A percentile compares a stretch with the other conserved stretches of the same genome.
Evolutionary conservation across 2,888 invertebrate species (phyloP).

Genomic region (Rotaria socialis): DNA sequence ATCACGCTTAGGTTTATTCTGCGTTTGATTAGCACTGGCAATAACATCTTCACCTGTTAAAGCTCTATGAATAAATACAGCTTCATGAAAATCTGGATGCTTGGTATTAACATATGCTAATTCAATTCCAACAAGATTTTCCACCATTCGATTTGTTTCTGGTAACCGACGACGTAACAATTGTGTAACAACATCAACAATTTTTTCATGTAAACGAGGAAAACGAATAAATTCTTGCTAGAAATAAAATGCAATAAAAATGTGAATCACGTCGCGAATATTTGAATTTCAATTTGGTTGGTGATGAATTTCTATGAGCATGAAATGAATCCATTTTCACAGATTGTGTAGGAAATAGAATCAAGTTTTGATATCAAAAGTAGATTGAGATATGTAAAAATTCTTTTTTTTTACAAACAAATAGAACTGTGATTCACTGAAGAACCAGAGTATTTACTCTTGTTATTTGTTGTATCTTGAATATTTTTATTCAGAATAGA

Average conservation of each 20-base stretch:
- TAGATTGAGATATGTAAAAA: too few species aligned
- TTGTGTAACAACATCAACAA: slow-evolving; percentile 95
- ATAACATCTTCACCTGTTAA: slow-evolving; percentile 60
- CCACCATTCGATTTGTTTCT: slow-evolving; percentile 90
- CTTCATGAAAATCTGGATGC: slow-evolving; percentile 97
- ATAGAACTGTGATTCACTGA: too few species aligned
- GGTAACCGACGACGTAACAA: slow-evolving; percentile 84
- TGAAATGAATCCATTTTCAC: too few species aligned
- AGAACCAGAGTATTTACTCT: too few species aligned
- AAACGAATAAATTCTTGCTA: slow-evolving; percentile 96
- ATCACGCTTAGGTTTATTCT: neutral
- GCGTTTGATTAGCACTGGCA: neutral
- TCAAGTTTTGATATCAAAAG: too few species aligned
- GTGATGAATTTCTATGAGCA: too few species aligned
- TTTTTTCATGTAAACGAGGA: slow-evolving; percentile 90
- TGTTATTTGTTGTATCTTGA: too few species aligned
- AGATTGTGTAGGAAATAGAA: too few species aligned
- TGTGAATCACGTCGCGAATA: too few species aligned
- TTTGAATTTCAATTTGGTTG: too few species aligned
- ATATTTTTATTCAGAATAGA: too few species aligned
- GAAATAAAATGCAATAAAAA: slow-evolving; percentile 59
- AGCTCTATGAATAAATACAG: slow-evolving; percentile 62
- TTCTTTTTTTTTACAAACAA: too few species aligned
- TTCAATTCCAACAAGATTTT: slow-evolving; percentile 92
- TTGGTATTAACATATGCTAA: slow-evolving; percentile 98